Conservation (phyloP, 2,888 invertebrate species). For the Melipona beecheii region DNA sequence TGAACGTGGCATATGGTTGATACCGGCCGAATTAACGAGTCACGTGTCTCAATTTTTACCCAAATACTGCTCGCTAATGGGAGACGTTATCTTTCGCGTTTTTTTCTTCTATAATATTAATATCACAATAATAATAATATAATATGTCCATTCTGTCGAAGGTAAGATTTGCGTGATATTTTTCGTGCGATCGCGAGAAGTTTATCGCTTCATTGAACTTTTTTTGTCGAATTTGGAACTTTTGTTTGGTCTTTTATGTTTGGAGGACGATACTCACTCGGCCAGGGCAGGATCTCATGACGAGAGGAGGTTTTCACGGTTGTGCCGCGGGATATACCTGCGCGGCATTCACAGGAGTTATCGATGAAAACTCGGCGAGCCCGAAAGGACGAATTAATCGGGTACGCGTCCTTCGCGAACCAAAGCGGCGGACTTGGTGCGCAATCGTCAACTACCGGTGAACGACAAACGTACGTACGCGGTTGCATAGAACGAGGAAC, state of each 20-base stretch:
- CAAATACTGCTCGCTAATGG: neutral
- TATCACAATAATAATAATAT: no score
- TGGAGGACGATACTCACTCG: slow-evolving; percentile 70
- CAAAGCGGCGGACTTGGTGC: slow-evolving; percentile 16
- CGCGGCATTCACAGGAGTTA: slow-evolving; percentile 11
- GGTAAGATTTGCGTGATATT: no score
- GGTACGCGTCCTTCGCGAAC: slow-evolving; percentile 22
- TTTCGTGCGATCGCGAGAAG: no score
- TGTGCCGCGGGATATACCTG: neutral
- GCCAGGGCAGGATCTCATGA: slow-evolving; percentile 61
- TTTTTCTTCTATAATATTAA: neutral
- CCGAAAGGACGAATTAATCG: slow-evolving; percentile 16
- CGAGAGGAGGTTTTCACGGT: neutral
- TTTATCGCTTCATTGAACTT: no score
- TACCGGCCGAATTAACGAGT: neutral
- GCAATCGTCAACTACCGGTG: slow-evolving; percentile 50
- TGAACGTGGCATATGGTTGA: slow-evolving; percentile 33
- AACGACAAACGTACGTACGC: slow-evolving; percentile 45
- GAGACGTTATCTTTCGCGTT: neutral
- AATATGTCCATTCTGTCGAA: neutral
- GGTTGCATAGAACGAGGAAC: slow-evolving; percentile 42
- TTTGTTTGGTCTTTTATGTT: no score
- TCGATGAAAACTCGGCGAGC: neutral
- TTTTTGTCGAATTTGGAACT: no score
- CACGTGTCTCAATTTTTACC: neutral